Conservation (phyloP, 2,797 vertebrate species). For the Gymnoscopelus braueri region DNA sequence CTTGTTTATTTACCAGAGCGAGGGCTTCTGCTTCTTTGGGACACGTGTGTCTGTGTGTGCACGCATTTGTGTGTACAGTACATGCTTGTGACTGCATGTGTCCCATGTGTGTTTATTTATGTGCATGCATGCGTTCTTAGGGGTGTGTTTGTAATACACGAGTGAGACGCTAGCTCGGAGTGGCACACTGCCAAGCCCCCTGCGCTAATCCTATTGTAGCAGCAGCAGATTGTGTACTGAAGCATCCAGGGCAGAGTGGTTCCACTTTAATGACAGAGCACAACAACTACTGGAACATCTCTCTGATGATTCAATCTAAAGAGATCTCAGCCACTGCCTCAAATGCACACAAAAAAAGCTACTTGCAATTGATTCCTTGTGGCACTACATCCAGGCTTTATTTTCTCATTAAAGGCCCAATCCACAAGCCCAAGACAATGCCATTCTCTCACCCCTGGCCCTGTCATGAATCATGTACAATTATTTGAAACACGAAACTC, state of each 20-base stretch:
- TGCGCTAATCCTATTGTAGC: conserved; percentile 57
- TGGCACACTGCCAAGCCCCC: neutral
- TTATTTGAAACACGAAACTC: no score
- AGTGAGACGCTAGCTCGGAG: conserved; percentile 2
- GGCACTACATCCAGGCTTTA: no score
- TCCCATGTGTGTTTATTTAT: neutral
- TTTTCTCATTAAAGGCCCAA: conserved; percentile 1
- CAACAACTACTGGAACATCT: conserved; percentile 38
- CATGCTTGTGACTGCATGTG: neutral
- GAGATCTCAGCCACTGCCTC: conserved; percentile 28
- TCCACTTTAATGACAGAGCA: conserved; percentile 35
- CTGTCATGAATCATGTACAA: no score
- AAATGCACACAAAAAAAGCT: neutral
- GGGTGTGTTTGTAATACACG: neutral
- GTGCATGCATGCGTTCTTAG: neutral
- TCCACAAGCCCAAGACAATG: conserved; percentile 6
- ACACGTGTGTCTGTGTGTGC: conserved; percentile 6
- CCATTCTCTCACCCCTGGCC: no score
- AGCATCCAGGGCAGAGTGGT: conserved; percentile 34
- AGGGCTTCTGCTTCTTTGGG: conserved; percentile 18
- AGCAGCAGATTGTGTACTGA: conserved; percentile 34
- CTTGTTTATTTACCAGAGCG: conserved; percentile 12
- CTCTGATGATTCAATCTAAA: conserved; percentile 44
- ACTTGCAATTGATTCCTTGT: no score
- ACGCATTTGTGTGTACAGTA: conserved; percentile 1